Evolutionary conservation across 2,888 invertebrate genomes (phyloP), one percentile per base, ranked within the genome.

Genomic region (Calameuta filiformis): DNA sequence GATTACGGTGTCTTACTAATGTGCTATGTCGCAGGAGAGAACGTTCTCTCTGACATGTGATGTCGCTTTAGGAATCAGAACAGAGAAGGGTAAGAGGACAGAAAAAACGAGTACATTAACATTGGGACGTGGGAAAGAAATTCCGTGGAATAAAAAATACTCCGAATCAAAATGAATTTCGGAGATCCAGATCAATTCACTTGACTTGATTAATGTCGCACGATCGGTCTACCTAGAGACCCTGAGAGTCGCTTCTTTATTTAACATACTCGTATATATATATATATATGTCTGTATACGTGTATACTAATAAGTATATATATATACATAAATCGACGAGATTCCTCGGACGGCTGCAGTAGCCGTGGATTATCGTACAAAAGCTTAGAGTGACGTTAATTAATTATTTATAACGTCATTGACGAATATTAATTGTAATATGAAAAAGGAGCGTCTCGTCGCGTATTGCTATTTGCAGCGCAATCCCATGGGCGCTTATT

Each of bases 331-430:
- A 56, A 56, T 56, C 56, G 9, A 56, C 56, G 56, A 56, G 23
- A 56, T 56, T 56, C 56, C 56, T 56, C 23, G 23, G 23, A 56
- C 56, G 56, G 56, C 56, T 23, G 2, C 6, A 56, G 9, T 23
- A 56, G 56, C 56, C 40, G 73, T 75, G 74, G 79, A 74, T 40
- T 83, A 84, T 85, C 37, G 83, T 86, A 85, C 83, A 85, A 85
- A 85, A 85, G 80, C 81, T 84, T 80, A 75, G 80, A 78, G 30
- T 77, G 81, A 80, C 84, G 81, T 80, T 78, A 81, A 81, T 85
- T 77, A 79, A 76, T 81, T 71, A 75, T 79, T 56, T 56, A 23
- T 56, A 56, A 56, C 23, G 56, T 56, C 56, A 56, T 23, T 79
- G 78, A 83, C 80, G 75, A 81, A 76, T 69, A 82, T 76, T 83